These are phyloP conservation scores for Trachurus trachurus DNA, from an alignment of 2,797 vertebrate species.

Conservation along the genomic window DNA sequence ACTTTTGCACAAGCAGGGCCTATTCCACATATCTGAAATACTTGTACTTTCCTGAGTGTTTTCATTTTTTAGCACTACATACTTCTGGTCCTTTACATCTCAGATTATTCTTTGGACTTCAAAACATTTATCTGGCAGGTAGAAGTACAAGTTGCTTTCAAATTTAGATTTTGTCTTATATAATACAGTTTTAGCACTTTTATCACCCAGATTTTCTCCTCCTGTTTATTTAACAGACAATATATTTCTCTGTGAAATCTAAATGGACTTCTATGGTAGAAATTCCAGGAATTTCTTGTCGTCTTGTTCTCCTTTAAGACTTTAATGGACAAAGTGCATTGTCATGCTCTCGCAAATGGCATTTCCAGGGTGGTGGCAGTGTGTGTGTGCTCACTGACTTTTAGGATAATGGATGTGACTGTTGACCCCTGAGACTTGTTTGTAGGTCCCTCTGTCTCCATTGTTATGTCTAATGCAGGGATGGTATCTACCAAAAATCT, in stretches of 20 bases:
- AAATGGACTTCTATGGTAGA: conserved; percentile 16
- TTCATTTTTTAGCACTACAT: neutral
- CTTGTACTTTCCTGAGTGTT: neutral
- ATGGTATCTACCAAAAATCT: neutral
- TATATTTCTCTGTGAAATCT: neutral
- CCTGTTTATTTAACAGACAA: neutral
- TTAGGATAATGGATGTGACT: conserved; percentile 59
- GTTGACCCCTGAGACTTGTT: conserved; percentile 54
- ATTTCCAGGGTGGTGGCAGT: conserved; percentile 61
- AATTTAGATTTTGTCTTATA: neutral
- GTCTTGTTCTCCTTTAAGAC: conserved; percentile 27
- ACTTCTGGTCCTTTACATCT: neutral
- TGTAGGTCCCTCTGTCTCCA: conserved; percentile 28
- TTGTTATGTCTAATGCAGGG: conserved; percentile 28
- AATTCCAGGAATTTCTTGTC: conserved; percentile 2
- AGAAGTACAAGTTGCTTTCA: neutral
- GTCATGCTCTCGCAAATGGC: conserved; percentile 63
- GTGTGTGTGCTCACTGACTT: conserved; percentile 53
- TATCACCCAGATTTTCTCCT: neutral
- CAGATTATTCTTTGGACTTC: neutral
- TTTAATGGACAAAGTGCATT: conserved; percentile 59
- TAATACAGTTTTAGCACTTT: neutral
- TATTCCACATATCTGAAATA: neutral
- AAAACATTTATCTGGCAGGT: neutral
- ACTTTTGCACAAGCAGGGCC: neutral